These are phyloP conservation scores for Hippolais icterina DNA, from an alignment of 2,113 vertebrate species.

Conservation along the genomic window DNA sequence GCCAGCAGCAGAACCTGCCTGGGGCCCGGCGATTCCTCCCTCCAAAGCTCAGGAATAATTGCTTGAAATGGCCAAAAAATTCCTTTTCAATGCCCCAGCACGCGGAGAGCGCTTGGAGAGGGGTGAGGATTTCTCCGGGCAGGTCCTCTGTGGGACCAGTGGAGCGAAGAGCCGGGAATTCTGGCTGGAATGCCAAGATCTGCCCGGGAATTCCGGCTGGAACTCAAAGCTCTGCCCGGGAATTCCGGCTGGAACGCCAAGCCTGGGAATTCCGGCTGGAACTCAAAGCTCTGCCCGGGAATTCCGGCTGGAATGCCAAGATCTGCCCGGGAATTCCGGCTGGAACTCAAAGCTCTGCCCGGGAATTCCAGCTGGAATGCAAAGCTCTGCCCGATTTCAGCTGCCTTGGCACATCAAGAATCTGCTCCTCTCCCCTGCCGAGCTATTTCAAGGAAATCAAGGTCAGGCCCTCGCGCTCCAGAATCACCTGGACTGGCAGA, in stretches of 20 bases:
- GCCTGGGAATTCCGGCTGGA: no score
- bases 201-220: no score
- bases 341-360: no score
- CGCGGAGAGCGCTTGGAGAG: neutral
- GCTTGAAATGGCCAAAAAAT: neutral
- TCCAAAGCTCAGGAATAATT: neutral
- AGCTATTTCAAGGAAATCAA: neutral
- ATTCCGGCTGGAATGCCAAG: no score
- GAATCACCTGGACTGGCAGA: neutral
- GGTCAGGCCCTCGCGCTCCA: neutral
- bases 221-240: no score
- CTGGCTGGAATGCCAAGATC: neutral
- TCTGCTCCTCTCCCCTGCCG: neutral
- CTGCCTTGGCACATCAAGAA: neutral
- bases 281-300: no score
- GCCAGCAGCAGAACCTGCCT: neutral
- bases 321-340: no score
- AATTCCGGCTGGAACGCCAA: no score
- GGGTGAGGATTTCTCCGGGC: neutral
- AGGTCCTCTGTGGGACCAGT: fast-evolving
- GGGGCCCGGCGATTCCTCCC: neutral
- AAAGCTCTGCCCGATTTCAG: neutral
- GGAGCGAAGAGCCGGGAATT: neutral
- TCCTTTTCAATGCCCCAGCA: neutral
- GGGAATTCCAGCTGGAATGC: neutral